These are phyloP conservation scores for Drosophila tani DNA, from an alignment of 1,140 invertebrate species.

Conservation along the genomic window DNA sequence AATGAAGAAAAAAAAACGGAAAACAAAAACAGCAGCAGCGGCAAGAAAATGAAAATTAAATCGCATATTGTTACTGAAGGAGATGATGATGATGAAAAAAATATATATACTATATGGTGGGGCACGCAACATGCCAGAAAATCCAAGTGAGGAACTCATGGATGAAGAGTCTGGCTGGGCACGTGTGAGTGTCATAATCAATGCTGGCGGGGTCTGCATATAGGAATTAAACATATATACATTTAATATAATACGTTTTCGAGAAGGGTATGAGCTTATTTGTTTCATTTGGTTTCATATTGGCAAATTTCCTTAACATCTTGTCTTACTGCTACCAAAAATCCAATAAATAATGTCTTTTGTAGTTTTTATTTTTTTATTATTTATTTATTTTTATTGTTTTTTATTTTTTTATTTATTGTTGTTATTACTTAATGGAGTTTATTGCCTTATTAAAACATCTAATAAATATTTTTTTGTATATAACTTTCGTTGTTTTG, in stretches of 20 bases:
- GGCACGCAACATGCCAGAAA: constrained; percentile 61
- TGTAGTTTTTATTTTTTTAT: too few species aligned
- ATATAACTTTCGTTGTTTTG: background rate
- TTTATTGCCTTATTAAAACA: too few species aligned
- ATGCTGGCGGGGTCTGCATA: constrained; percentile 22
- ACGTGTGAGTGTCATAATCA: constrained; percentile 72
- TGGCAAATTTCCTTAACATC: too few species aligned
- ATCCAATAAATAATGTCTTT: too few species aligned
- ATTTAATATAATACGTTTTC: constrained; percentile 10
- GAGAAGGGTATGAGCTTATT: constrained; percentile 3
- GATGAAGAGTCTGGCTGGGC: constrained; percentile 42
- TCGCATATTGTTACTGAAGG: constrained; percentile 51
- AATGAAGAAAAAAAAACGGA: constrained; percentile 40
- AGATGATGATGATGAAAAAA: constrained; percentile 30
- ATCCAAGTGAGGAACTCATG: constrained; percentile 42
- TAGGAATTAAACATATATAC: constrained; percentile 9
- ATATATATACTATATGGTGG: constrained; percentile 15
- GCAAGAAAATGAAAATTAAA: constrained; percentile 60
- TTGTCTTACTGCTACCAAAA: too few species aligned
- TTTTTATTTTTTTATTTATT: background rate
- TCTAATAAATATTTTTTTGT: too few species aligned
- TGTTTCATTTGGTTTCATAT: background rate
- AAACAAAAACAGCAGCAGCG: constrained; percentile 6
- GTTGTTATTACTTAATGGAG: background rate
- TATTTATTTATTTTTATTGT: too few species aligned